Base-by-base conservation (phyloP, 2,797 vertebrate species). In the Phoxinus dragarum region DNA sequence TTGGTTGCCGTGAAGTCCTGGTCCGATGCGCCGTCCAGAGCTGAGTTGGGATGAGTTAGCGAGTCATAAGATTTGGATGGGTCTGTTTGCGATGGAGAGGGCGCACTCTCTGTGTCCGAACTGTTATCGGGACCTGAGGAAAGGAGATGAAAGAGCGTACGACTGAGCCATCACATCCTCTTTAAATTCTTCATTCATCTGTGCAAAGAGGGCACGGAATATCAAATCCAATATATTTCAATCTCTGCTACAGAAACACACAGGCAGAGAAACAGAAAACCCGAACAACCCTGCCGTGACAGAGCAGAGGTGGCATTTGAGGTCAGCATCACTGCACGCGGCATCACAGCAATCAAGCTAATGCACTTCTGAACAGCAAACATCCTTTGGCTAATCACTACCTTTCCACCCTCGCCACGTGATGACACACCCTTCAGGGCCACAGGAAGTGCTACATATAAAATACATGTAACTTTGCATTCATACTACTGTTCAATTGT, bases 61-160 rank as follows among this genome's bases (percentile, higher is more conserved):
- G 77, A 42, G 21, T 92, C 91, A 9, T 87, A 88, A 88, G 91
- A 92, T 94, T 98, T 99, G 91, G 94, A 93, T 64, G 96, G 91
- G 91, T 99, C 98, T n/a, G 93, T 92, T 91, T 98, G 97, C 89
- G 97, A 97, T 87, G 98, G 98, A 89, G 98, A 99, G 19, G 98
- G 97, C 84, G 98, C 98, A 76, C 98, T 99, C 94, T 99, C 98
- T 74, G 98, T 99, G 91, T 99, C 98, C 49, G 98, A 99, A 95
- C 98, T 99, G 94, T 99, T 98, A 90, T 99, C 98, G 75, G 96
- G 98, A 92, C 97, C 98, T 99, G 89, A 80, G 88, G 69, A 85
- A 69, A 82, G 5, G 49, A 61, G 38, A 78, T 23, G 56, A 54
- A 38, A 61, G 59, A 75, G 71, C 38, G 8, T 6, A 27, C 36